phyloP scores from a whole-genome alignment of 2,888 invertebrate genomes.

The Cistogaster globosa region DNA sequence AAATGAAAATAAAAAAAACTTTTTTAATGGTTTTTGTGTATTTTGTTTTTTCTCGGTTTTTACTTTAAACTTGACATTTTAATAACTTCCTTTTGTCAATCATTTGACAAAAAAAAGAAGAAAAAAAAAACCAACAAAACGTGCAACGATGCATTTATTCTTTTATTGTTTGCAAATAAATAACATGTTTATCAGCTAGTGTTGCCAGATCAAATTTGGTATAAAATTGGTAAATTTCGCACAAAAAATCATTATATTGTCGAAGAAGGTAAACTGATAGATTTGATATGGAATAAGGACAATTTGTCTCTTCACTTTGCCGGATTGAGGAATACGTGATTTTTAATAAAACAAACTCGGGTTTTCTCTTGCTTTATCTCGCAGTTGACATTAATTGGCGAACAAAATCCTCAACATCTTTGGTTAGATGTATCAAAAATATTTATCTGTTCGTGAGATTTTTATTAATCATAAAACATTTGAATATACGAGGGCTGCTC shows the following conservation, averaged over 20 bases:
- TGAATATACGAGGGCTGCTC: too few relatives aligned
- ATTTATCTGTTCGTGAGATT: too few relatives aligned
- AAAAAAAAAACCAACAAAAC: background rate
- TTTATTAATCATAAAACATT: too few relatives aligned
- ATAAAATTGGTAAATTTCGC: background rate
- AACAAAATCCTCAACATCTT: too few relatives aligned
- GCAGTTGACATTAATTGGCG: too few relatives aligned
- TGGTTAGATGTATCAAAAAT: too few relatives aligned
- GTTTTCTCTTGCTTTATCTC: too few relatives aligned
- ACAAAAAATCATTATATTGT: background rate
- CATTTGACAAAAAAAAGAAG: conserved; percentile 3
- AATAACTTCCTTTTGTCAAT: conserved; percentile 67
- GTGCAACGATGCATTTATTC: conserved; percentile 4
- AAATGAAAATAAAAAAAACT: conserved; percentile 20
- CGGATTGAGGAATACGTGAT: too few relatives aligned
- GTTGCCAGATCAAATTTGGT: background rate
- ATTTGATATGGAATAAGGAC: too few relatives aligned
- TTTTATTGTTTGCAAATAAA: background rate
- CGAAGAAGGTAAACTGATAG: too few relatives aligned
- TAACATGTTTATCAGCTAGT: background rate
- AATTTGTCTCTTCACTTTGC: too few relatives aligned
- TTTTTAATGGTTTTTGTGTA: background rate
- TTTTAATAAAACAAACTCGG: too few relatives aligned
- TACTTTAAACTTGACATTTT: conserved; percentile 60
- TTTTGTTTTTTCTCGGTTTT: background rate